These are phyloP conservation scores for Larimichthys polyactis DNA, from an alignment of 2,113 vertebrate species.

Conservation along the genomic window DNA sequence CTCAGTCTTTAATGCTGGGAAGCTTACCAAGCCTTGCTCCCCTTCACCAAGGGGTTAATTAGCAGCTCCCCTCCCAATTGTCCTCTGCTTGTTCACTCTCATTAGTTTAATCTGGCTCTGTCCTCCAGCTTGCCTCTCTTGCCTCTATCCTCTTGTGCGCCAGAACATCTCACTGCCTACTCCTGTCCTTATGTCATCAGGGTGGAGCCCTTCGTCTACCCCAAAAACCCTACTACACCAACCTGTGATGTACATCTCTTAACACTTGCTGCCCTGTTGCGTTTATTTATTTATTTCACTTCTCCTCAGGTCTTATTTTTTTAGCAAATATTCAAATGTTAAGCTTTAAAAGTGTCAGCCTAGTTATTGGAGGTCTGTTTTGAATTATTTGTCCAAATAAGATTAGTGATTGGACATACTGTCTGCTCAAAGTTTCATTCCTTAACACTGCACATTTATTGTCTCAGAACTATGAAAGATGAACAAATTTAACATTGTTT, in stretches of 20 bases:
- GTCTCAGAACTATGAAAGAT: no score
- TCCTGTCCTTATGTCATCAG: constrained; percentile 54
- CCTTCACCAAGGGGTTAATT: constrained; percentile 78
- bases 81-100: constrained; percentile 83
- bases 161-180: constrained; percentile 60
- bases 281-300: neutral
- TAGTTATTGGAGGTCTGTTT: neutral
- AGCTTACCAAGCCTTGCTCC: constrained; percentile 59
- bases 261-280: neutral
- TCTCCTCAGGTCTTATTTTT: neutral
- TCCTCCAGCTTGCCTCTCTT: constrained; percentile 70
- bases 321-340: neutral
- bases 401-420: no score
- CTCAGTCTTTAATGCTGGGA: constrained; percentile 36
- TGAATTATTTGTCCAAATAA: no score
- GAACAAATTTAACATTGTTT: no score
- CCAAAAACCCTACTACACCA: constrained; percentile 32
- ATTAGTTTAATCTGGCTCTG: constrained; percentile 84
- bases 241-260: constrained; percentile 6
- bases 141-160: constrained; percentile 69
- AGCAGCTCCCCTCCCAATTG: constrained; percentile 77
- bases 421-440: no score
- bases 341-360: no score
- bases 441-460: no score
- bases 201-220: constrained; percentile 31